phyloP scores from a whole-genome alignment of 2,888 invertebrate species.

The Phytoseiulus persimilis region DNA sequence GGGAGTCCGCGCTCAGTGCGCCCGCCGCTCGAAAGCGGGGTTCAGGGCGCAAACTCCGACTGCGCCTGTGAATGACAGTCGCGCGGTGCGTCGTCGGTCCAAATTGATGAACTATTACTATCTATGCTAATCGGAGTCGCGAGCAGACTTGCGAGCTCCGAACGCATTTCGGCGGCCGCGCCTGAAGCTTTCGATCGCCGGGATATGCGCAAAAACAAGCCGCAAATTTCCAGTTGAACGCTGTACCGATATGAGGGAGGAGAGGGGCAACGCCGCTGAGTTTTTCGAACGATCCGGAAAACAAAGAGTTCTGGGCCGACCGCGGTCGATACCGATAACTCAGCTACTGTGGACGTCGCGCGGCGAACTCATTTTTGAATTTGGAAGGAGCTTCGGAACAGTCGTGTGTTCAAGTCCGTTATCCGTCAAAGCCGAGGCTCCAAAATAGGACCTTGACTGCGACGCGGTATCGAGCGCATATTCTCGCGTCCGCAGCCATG shows the following conservation, averaged over 20 bases:
- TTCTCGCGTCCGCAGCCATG: not conserved
- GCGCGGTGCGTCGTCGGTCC: not conserved
- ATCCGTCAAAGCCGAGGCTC: not conserved
- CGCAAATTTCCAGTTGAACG: not conserved
- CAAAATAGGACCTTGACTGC: not conserved
- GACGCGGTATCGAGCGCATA: not conserved
- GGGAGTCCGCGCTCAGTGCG: not conserved
- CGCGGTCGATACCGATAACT: no score
- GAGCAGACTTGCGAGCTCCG: not conserved
- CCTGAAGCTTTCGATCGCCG: not conserved
- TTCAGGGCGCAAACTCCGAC: not conserved
- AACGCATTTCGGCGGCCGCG: not conserved
- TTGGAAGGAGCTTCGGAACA: not conserved
- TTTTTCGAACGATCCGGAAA: no score
- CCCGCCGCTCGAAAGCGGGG: not conserved
- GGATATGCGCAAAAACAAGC: not conserved
- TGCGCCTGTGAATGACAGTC: constrained; percentile 22
- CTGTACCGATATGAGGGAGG: not conserved
- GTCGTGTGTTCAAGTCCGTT: not conserved
- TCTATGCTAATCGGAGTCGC: constrained; percentile 32
- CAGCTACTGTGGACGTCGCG: not conserved
- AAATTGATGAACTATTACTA: constrained; percentile 37
- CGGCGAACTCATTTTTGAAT: not conserved
- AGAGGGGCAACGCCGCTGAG: not conserved
- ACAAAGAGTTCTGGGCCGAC: no score